These are phyloP conservation scores for Rugalucina vietnamica DNA, from an alignment of 2,888 invertebrate species.

Conservation along the genomic window DNA sequence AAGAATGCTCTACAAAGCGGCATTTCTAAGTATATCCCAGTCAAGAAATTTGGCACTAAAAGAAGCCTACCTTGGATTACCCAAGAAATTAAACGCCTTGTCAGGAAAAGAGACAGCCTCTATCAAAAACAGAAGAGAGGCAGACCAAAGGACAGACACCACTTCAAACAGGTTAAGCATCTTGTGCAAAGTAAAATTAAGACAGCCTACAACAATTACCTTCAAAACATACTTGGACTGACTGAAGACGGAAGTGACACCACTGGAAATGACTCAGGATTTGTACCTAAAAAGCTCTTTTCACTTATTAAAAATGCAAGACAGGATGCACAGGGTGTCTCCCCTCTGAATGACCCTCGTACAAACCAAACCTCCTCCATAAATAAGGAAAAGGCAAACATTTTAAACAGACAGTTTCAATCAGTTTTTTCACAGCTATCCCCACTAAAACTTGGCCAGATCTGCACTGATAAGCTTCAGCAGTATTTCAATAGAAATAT, in stretches of 20 bases:
- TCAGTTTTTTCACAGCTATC: neutral
- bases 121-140: neutral
- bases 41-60: neutral
- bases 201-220: neutral
- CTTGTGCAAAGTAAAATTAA: neutral
- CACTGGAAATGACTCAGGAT: neutral
- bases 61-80: neutral
- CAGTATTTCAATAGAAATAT: neutral
- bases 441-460: neutral
- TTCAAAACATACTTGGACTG: neutral
- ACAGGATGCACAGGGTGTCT: conserved; percentile 2
- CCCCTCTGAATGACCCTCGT: neutral
- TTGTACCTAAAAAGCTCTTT: neutral
- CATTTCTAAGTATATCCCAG: neutral
- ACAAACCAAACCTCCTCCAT: neutral
- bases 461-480: neutral
- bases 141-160: neutral
- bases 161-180: too few relatives aligned
- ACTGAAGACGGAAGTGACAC: neutral
- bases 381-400: neutral
- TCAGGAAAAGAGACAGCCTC: neutral
- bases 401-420: neutral
- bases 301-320: neutral
- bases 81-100: neutral
- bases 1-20: neutral